phyloP scores from a whole-genome alignment of 2,888 invertebrate genomes.

The Steinernema carpocapsae region DNA sequence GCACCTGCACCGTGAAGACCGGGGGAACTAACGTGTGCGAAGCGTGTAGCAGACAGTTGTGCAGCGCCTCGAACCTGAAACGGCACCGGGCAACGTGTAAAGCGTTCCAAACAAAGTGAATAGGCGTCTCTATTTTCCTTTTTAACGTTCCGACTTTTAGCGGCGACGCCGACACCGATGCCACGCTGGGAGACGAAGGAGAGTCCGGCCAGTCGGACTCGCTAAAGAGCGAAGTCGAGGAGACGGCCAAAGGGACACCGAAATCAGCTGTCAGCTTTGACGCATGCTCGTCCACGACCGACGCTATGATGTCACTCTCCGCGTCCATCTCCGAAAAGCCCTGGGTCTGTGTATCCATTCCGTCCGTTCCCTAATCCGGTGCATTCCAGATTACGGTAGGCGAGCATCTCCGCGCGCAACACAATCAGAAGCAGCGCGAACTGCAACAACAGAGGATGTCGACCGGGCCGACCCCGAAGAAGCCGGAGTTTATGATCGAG shows the following conservation, averaged over 20 bases:
- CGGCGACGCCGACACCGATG: background rate
- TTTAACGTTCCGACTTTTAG: background rate
- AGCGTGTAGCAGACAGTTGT: slow-evolving; percentile 15
- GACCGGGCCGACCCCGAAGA: background rate
- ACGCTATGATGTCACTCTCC: background rate
- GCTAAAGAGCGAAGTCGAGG: background rate
- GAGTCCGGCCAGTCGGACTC: background rate
- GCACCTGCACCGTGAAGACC: slow-evolving; percentile 7
- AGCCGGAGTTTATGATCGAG: no score
- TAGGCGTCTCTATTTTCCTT: background rate
- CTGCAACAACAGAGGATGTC: slow-evolving; percentile 18
- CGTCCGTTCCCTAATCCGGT: background rate
- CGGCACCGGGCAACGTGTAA: slow-evolving; percentile 23
- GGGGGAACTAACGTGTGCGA: slow-evolving; percentile 23
- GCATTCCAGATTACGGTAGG: slow-evolving; percentile 14
- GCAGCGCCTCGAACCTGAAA: slow-evolving; percentile 21
- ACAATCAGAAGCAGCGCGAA: slow-evolving; percentile 18
- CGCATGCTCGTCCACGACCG: background rate
- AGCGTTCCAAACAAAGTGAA: slow-evolving; percentile 5
- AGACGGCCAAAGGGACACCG: background rate
- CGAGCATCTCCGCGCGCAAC: slow-evolving; percentile 19
- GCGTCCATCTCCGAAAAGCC: slow-evolving; percentile 5
- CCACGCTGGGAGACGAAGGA: background rate
- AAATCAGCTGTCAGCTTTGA: background rate
- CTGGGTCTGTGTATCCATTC: background rate